Evolutionary conservation across 2,888 invertebrate species (phyloP).

Genomic region (Lasioglossum oenotherae): DNA sequence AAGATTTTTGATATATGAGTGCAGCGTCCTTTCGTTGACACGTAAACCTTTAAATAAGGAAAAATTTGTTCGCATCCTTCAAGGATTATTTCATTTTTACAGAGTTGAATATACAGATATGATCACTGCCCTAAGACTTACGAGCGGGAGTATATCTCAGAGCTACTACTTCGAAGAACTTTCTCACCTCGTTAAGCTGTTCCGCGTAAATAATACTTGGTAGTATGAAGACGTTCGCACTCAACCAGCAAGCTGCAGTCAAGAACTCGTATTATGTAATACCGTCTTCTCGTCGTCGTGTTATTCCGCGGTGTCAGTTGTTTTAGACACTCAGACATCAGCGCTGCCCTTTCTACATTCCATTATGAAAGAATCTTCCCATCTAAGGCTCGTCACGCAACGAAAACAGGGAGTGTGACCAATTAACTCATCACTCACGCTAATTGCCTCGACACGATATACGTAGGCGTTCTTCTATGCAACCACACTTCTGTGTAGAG

Average conservation of each 20-base stretch:
- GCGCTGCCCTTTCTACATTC: constrained; percentile 46
- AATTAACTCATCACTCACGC: constrained; percentile 79
- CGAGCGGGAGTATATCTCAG: too few relatives aligned
- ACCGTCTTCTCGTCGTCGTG: not conserved
- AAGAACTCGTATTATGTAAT: not conserved
- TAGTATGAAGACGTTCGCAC: not conserved
- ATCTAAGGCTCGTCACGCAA: constrained; percentile 75
- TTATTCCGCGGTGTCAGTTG: constrained; percentile 20
- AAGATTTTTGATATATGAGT: too few relatives aligned
- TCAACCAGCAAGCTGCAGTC: not conserved
- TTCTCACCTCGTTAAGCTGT: not conserved
- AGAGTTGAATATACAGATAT: too few relatives aligned
- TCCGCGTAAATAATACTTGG: not conserved
- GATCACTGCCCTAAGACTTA: too few relatives aligned
- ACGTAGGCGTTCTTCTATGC: constrained; percentile 64
- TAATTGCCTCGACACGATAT: constrained; percentile 73
- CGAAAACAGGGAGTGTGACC: constrained; percentile 76
- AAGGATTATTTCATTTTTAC: too few relatives aligned
- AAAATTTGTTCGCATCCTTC: too few relatives aligned
- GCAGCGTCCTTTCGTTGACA: too few relatives aligned
- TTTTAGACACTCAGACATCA: constrained; percentile 39
- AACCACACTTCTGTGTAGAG: constrained; percentile 42
- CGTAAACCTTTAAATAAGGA: too few relatives aligned
- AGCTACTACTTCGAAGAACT: not conserved
- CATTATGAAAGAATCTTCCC: constrained; percentile 62